A percentile compares a stretch with the other conserved stretches of the same genome.
These are phyloP conservation scores for Cottoperca gobio DNA, from an alignment of 2,797 vertebrate species.

Conservation along the genomic window DNA sequence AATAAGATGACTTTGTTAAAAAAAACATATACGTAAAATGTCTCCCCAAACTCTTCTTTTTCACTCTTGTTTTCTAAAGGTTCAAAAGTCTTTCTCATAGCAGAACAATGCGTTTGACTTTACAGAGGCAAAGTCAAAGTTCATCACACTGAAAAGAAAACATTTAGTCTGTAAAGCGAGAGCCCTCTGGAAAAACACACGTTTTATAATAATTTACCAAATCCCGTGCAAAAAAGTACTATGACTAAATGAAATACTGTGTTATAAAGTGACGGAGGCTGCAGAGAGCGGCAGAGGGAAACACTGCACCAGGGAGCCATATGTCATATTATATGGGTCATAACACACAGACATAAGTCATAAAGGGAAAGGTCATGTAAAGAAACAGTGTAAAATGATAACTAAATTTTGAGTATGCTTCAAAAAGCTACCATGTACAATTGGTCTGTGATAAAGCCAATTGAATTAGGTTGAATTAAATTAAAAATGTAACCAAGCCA, in stretches of 20 bases:
- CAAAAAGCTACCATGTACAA: background rate
- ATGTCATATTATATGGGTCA: constrained; percentile 63
- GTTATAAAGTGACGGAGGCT: constrained; percentile 30
- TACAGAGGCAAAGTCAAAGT: constrained; percentile 46
- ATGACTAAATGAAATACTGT: constrained; percentile 22
- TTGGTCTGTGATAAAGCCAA: constrained; percentile 15
- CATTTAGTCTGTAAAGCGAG: constrained; percentile 23
- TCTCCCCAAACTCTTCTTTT: constrained; percentile 8
- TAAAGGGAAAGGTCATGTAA: constrained; percentile 51
- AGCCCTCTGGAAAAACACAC: constrained; percentile 21
- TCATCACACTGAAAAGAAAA: constrained; percentile 33
- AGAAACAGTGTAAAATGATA: constrained; percentile 35
- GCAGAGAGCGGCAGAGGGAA: constrained; percentile 36
- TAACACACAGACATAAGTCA: constrained; percentile 38
- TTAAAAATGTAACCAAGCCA: background rate
- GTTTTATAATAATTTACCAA: constrained; percentile 25
- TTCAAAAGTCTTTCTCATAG: constrained; percentile 8
- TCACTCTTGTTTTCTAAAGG: constrained; percentile 25
- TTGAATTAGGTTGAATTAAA: background rate
- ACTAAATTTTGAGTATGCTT: constrained; percentile 26
- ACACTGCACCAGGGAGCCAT: constrained; percentile 38
- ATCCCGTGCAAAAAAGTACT: constrained; percentile 14
- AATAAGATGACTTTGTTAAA: constrained; percentile 47
- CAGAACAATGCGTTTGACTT: constrained; percentile 30
- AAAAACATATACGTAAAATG: background rate